These are phyloP conservation scores for Haemorhous mexicanus DNA, from an alignment of 2,113 vertebrate genomes.

Conservation along the genomic window DNA sequence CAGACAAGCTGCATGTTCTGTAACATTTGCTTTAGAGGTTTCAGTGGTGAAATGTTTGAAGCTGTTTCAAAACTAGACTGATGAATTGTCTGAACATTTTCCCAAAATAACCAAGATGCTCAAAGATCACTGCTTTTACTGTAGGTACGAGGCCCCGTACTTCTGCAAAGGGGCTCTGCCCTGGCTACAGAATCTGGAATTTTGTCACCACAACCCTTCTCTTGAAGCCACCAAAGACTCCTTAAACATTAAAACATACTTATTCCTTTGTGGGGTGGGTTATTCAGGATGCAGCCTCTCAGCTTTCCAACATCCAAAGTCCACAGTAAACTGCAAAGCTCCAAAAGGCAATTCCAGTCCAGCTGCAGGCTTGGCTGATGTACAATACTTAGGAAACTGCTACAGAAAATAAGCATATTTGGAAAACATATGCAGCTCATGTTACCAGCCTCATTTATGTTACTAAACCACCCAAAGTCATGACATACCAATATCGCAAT, in stretches of 20 bases:
- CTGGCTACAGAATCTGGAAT: background rate
- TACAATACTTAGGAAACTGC: background rate
- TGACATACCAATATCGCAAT: background rate
- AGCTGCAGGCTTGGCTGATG: background rate
- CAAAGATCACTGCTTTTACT: background rate
- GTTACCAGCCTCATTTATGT: background rate
- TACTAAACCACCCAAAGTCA: constrained; percentile 14
- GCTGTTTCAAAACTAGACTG: constrained; percentile 49
- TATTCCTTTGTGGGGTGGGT: accelerated
- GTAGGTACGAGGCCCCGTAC: background rate
- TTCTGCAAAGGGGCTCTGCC: background rate
- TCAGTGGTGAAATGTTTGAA: constrained; percentile 31
- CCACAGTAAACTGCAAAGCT: background rate
- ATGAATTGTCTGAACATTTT: constrained; percentile 9
- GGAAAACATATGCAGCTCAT: background rate
- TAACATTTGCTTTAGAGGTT: constrained; percentile 51
- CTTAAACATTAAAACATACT: background rate
- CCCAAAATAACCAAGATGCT: constrained; percentile 31
- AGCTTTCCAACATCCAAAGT: background rate
- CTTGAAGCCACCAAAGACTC: background rate
- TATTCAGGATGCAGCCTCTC: background rate
- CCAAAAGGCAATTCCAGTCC: constrained; percentile 34
- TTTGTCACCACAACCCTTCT: background rate
- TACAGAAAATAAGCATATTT: constrained; percentile 10
- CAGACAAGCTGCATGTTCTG: constrained; percentile 17